phyloP scores from a whole-genome alignment of 2,888 invertebrate genomes.

The Micoletzkya japonica region DNA sequence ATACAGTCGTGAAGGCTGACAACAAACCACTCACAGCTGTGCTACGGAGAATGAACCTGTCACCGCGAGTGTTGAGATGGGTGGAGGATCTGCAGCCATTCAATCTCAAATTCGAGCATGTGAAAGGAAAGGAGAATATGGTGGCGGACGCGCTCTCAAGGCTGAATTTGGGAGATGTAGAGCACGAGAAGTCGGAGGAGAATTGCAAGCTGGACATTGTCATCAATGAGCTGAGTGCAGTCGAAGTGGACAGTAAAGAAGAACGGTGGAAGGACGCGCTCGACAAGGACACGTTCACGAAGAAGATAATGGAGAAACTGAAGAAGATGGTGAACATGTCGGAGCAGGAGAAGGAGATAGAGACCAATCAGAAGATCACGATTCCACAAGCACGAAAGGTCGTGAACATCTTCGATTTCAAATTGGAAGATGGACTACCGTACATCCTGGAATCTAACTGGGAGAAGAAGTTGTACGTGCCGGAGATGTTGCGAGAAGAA shows the following conservation, averaged over 20 bases:
- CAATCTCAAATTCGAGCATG: not conserved
- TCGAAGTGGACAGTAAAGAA: not conserved
- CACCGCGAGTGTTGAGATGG: not conserved
- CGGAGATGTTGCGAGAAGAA: not conserved
- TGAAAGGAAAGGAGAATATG: too few relatives aligned
- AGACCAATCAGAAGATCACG: too few relatives aligned
- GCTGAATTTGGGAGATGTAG: not conserved
- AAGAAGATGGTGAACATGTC: too few relatives aligned
- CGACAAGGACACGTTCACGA: not conserved
- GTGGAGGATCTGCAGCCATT: not conserved
- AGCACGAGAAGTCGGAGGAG: not conserved
- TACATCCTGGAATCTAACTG: too few relatives aligned
- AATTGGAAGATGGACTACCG: too few relatives aligned
- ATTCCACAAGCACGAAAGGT: too few relatives aligned
- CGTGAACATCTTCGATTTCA: too few relatives aligned
- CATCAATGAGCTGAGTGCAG: not conserved
- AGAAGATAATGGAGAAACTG: not conserved
- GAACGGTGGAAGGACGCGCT: not conserved
- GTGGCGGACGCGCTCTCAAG: not conserved
- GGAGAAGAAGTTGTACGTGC: too few relatives aligned
- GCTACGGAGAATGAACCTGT: not conserved
- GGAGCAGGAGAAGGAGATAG: too few relatives aligned
- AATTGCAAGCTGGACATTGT: not conserved
- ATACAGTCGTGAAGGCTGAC: not conserved
- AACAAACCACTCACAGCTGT: not conserved